These are phyloP conservation scores for Zonotrichia leucophrys DNA, from an alignment of 2,113 vertebrate genomes.

Conservation along the genomic window DNA sequence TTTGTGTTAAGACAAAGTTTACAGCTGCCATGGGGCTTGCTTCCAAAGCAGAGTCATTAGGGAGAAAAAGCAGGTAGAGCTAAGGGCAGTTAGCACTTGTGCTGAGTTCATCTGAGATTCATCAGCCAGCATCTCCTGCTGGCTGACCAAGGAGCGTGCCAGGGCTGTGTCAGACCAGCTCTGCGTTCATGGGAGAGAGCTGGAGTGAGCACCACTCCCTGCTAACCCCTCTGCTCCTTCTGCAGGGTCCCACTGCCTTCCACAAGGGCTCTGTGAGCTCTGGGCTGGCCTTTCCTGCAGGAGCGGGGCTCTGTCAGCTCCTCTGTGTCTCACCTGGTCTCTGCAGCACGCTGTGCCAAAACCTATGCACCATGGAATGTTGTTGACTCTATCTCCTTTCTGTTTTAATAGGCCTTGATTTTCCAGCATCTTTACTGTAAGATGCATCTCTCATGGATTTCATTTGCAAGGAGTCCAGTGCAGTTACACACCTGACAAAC, in stretches of 20 bases:
- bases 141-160: background rate
- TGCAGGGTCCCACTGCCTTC: background rate
- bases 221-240: background rate
- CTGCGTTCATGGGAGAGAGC: accelerated
- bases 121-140: background rate
- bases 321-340: background rate
- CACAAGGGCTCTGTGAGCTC: background rate
- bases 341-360: background rate
- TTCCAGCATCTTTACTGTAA: background rate
- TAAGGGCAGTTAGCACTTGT: background rate
- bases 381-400: background rate
- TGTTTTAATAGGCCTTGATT: background rate
- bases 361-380: accelerated
- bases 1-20: background rate
- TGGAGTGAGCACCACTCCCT: background rate
- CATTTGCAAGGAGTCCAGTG: background rate
- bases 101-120: background rate
- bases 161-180: background rate
- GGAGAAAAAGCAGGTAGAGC: background rate
- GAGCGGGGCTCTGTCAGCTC: background rate
- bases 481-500: background rate
- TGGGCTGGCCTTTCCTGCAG: background rate
- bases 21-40: background rate
- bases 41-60: background rate
- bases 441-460: background rate